phyloP scores from a whole-genome alignment of 1,140 invertebrate genomes.

The Megathymus violae region DNA sequence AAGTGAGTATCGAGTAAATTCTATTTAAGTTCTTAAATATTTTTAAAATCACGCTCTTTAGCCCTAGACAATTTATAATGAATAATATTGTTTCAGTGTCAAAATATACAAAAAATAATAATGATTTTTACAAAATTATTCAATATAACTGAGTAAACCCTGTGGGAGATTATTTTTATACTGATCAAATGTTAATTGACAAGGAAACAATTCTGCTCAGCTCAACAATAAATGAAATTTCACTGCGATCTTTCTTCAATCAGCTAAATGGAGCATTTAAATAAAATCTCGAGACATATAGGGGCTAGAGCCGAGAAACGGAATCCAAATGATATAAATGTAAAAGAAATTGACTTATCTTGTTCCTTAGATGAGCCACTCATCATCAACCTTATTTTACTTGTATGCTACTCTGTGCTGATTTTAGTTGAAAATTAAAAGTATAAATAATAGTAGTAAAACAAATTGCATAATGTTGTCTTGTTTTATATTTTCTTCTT shows the following conservation, averaged over 20 bases:
- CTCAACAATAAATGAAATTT: background rate
- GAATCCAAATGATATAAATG: constrained; percentile 4
- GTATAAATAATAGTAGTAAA: background rate
- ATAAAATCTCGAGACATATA: constrained; percentile 13
- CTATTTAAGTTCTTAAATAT: too few relatives aligned
- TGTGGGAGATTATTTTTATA: too few relatives aligned
- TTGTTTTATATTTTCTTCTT: too few relatives aligned
- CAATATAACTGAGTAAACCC: too few relatives aligned
- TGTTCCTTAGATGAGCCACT: background rate
- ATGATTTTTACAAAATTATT: too few relatives aligned
- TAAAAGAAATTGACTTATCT: constrained; percentile 18
- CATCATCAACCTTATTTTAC: constrained; percentile 19
- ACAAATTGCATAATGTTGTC: too few relatives aligned
- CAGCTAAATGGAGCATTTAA: constrained; percentile 10
- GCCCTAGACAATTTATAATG: too few relatives aligned
- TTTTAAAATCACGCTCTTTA: too few relatives aligned
- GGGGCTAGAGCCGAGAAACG: background rate
- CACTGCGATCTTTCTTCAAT: constrained; percentile 7
- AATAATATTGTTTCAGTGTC: too few relatives aligned
- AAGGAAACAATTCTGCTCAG: too few relatives aligned
- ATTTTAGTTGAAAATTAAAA: background rate
- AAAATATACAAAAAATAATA: too few relatives aligned
- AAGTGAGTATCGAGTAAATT: too few relatives aligned
- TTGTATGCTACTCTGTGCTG: background rate
- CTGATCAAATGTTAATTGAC: background rate